Evolutionary conservation across 1,140 invertebrate species (phyloP).

Genomic region (Elysia chlorotica): DNA sequence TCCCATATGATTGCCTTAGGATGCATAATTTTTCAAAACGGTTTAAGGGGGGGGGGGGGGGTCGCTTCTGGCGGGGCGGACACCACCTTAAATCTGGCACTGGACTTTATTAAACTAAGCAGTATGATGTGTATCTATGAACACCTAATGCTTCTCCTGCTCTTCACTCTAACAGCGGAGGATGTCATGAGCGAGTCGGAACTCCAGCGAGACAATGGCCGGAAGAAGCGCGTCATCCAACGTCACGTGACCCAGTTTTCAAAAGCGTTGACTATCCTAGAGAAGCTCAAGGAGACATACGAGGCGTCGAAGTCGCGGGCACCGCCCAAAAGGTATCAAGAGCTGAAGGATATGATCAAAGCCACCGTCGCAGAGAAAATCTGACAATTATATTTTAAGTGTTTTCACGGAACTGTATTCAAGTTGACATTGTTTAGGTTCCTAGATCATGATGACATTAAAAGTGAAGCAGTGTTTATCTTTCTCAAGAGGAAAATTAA

Average conservation of each 20-base stretch:
- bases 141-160: neutral
- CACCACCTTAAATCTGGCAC: too few species aligned
- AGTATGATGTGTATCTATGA: too few species aligned
- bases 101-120: too few species aligned
- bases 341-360: constrained; percentile 44
- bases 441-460: too few species aligned
- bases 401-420: too few species aligned
- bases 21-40: neutral
- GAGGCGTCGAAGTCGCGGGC: constrained; percentile 32
- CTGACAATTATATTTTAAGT: neutral
- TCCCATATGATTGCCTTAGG: neutral
- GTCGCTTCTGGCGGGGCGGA: too few species aligned
- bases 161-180: neutral
- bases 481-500: too few species aligned
- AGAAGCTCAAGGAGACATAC: constrained; percentile 31
- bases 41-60: too few species aligned
- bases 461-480: too few species aligned
- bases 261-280: constrained; percentile 29
- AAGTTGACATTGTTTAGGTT: too few species aligned
- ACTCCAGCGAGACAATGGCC: constrained; percentile 32
- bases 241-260: constrained; percentile 27
- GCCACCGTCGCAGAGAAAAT: constrained; percentile 8
- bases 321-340: constrained; percentile 26
- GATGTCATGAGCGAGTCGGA: constrained; percentile 23
- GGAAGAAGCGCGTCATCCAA: constrained; percentile 31